phyloP scores from a whole-genome alignment of 2,888 invertebrate genomes.

The Gisinianus flammeolus region DNA sequence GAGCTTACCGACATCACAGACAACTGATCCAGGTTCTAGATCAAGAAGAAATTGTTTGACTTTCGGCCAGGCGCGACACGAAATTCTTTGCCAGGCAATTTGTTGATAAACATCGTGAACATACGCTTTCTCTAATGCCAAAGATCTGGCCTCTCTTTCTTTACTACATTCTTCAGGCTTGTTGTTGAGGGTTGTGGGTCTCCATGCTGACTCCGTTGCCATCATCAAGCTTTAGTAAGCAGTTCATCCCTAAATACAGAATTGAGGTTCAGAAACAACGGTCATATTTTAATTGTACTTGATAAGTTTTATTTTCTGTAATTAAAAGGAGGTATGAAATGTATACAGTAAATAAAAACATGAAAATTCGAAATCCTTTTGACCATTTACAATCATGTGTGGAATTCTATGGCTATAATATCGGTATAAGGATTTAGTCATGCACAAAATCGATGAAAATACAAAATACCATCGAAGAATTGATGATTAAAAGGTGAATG shows the following conservation, averaged over 20 bases:
- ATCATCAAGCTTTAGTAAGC: not conserved
- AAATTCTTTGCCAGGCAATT: slow-evolving; percentile 62
- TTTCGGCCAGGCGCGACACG: slow-evolving; percentile 62
- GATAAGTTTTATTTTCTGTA: no score
- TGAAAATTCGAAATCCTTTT: no score
- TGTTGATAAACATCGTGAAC: slow-evolving; percentile 96
- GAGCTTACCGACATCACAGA: slow-evolving; percentile 86
- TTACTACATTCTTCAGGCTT: slow-evolving; percentile 59
- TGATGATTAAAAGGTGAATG: no score
- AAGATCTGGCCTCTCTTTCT: slow-evolving; percentile 74
- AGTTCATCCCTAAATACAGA: slow-evolving; percentile 6
- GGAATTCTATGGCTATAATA: no score
- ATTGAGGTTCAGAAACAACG: no score
- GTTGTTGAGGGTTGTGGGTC: slow-evolving; percentile 45
- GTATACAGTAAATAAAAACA: no score
- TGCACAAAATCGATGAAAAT: no score
- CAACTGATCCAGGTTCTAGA: slow-evolving; percentile 87
- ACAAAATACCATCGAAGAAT: no score
- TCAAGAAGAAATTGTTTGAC: slow-evolving; percentile 83
- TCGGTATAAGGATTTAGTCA: no score
- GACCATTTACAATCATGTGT: no score
- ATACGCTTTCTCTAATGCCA: slow-evolving; percentile 84
- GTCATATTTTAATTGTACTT: no score
- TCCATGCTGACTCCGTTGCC: slow-evolving; percentile 44
- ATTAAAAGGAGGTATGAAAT: no score